phyloP scores from a whole-genome alignment of 2,888 invertebrate genomes.

The Oligia strigilis region DNA sequence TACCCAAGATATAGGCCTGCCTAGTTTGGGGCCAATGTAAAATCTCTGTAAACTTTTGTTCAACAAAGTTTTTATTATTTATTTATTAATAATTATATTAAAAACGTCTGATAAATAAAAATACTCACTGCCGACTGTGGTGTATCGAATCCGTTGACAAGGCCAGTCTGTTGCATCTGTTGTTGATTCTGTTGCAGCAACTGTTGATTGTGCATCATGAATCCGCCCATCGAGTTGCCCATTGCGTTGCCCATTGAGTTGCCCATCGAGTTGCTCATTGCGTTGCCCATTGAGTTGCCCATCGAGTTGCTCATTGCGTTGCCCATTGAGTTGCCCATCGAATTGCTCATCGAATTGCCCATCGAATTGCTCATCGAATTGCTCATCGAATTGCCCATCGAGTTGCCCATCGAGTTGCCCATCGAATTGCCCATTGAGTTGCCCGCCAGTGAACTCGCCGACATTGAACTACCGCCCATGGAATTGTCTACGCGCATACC shows the following conservation, averaged over 20 bases:
- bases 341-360: constrained; percentile 3
- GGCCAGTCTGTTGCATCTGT: constrained; percentile 76
- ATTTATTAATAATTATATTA: no score
- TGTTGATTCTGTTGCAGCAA: constrained; percentile 75
- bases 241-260: constrained; percentile 26
- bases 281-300: constrained; percentile 17
- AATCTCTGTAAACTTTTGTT: no score
- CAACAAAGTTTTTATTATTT: no score
- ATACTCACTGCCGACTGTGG: constrained; percentile 81
- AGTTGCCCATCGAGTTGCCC: constrained; percentile 11
- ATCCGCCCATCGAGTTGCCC: constrained; percentile 64
- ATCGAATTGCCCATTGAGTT: constrained; percentile 24
- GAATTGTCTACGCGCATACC: constrained; percentile 88
- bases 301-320: constrained; percentile 23
- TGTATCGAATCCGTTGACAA: constrained; percentile 85
- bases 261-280: constrained; percentile 20
- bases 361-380: not conserved
- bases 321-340: constrained; percentile 6
- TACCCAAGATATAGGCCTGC: no score
- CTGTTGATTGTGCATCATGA: constrained; percentile 82
- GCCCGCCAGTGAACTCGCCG: constrained; percentile 71
- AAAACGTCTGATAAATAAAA: not conserved
- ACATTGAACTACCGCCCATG: constrained; percentile 71
- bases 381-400: not conserved
- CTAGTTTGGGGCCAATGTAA: no score